Evolutionary conservation across 2,888 invertebrate species (phyloP).

Genomic region (Rhodophaea formosa): DNA sequence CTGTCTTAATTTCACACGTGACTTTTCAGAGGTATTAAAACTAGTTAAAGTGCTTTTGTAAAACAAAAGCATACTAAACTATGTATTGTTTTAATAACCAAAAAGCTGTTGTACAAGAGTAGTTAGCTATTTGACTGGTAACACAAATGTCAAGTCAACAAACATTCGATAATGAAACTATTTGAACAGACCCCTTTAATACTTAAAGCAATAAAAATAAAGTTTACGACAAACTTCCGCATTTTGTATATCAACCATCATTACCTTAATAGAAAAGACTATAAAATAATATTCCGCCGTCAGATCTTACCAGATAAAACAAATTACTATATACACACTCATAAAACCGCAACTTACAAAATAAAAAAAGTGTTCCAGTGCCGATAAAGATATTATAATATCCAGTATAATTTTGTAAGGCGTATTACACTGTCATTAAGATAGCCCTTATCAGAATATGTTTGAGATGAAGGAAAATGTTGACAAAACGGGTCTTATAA

Average conservation of each 20-base stretch:
- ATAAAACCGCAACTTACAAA: slow-evolving; percentile 53
- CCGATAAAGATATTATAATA: slow-evolving; percentile 63
- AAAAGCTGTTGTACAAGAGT: no score
- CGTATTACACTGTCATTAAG: slow-evolving; percentile 63
- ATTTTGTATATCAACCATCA: slow-evolving; percentile 5
- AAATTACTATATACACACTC: slow-evolving; percentile 42
- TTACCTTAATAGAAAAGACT: slow-evolving; percentile 6
- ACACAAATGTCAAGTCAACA: no score
- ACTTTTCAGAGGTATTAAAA: no score
- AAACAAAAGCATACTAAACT: no score
- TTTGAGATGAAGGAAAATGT: slow-evolving; percentile 53
- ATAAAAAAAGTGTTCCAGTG: slow-evolving; percentile 54
- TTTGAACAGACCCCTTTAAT: neutral
- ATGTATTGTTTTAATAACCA: no score
- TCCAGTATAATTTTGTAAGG: slow-evolving; percentile 48
- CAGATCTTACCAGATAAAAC: slow-evolving; percentile 43
- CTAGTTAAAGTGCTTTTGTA: no score
- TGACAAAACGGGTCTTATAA: slow-evolving; percentile 51
- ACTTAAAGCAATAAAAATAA: neutral
- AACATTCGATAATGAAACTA: neutral
- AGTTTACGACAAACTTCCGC: slow-evolving; percentile 4
- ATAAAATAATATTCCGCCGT: slow-evolving; percentile 13
- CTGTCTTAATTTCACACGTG: no score
- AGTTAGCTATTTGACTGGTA: no score
- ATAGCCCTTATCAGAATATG: slow-evolving; percentile 59